phyloP scores from a whole-genome alignment of 2,113 vertebrate species.

The Cromileptes altivelis region DNA sequence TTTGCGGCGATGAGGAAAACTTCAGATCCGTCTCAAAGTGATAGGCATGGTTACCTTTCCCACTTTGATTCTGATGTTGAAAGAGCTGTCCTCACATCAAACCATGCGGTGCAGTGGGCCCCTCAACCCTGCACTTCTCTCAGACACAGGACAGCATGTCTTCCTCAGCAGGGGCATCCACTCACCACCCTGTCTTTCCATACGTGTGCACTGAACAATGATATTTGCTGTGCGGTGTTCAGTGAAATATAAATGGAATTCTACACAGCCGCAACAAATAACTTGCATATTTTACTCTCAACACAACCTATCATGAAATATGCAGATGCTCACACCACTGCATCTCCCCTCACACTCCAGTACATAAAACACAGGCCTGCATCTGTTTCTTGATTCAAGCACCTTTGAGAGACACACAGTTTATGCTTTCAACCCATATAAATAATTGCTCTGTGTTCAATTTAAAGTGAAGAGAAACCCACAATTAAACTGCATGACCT shows the following conservation, averaged over 20 bases:
- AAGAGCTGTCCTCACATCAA: constrained; percentile 65
- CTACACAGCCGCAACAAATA: neutral
- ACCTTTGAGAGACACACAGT: neutral
- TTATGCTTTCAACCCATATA: neutral
- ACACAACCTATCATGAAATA: constrained; percentile 38
- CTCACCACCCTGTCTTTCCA: constrained; percentile 12
- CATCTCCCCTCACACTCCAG: constrained; percentile 36
- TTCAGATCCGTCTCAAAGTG: constrained; percentile 46
- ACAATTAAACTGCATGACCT: neutral
- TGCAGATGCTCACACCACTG: constrained; percentile 41
- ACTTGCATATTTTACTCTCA: neutral
- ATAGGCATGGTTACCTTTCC: constrained; percentile 48
- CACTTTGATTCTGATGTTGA: constrained; percentile 68
- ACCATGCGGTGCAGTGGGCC: constrained; percentile 40
- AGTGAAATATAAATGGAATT: neutral
- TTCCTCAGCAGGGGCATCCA: constrained; percentile 20
- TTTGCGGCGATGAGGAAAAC: constrained; percentile 34
- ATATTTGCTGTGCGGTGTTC: neutral
- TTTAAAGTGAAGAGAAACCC: neutral
- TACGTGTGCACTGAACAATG: constrained; percentile 5
- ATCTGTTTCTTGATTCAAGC: neutral
- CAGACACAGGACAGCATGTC: constrained; percentile 39
- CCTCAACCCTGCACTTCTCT: constrained; percentile 27
- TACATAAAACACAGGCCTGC: constrained; percentile 49
- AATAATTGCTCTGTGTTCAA: neutral